These are phyloP conservation scores for Microtus ochrogaster DNA, from an alignment of 2,113 vertebrate genomes.

Conservation along the genomic window DNA sequence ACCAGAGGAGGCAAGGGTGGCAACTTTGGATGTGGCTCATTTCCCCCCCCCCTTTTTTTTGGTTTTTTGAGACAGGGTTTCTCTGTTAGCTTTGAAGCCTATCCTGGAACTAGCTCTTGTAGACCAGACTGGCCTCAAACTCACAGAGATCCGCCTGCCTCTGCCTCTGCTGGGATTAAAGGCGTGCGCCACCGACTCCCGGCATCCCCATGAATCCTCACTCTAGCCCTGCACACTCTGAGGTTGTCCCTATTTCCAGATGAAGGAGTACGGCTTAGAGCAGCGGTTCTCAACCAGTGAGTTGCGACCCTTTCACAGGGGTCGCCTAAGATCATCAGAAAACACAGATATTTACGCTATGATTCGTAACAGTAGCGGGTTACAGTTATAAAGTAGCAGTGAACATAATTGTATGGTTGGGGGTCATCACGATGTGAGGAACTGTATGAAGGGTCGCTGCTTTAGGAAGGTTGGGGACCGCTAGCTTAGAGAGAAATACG, in stretches of 20 bases:
- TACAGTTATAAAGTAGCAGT: not conserved
- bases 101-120: no score
- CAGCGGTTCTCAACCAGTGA: not conserved
- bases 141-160: no score
- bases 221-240: not conserved
- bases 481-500: not conserved
- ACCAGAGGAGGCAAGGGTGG: not conserved
- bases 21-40: fast-evolving
- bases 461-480: not conserved
- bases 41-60: no score
- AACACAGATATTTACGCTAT: not conserved
- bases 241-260: not conserved
- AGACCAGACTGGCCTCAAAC: no score
- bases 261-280: not conserved
- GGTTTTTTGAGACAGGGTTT: no score
- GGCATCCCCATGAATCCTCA: not conserved
- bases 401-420: not conserved
- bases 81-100: no score
- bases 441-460: not conserved
- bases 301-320: no score
- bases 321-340: not conserved
- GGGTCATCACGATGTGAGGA: not conserved
- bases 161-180: no score
- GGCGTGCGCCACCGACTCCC: no score
- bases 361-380: not conserved